Evolutionary conservation across 2,113 vertebrate genomes (phyloP).

Genomic region (Pseudorasbora parva): DNA sequence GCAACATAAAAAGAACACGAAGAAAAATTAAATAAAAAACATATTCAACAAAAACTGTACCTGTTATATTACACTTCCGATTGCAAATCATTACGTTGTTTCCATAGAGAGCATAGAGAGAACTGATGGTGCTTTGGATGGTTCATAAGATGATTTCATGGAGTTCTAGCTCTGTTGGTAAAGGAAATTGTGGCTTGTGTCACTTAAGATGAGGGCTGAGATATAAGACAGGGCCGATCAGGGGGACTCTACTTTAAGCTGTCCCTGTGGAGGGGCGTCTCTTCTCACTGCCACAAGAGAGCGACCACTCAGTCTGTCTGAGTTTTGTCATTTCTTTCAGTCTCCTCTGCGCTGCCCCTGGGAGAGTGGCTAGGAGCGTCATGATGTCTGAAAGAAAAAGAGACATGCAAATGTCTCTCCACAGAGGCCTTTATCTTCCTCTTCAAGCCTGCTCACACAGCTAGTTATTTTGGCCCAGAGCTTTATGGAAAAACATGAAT

Average conservation of each 20-base stretch:
- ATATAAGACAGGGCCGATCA: constrained; percentile 31
- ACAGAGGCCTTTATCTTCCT: not conserved
- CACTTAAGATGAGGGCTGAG: constrained; percentile 20
- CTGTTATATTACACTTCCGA: not conserved
- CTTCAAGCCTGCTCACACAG: not conserved
- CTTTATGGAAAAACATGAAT: not conserved
- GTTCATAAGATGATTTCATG: not conserved
- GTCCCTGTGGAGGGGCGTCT: constrained; percentile 2
- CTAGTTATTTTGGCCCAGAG: not conserved
- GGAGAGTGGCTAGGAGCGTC: not conserved
- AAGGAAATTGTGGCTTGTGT: constrained; percentile 23
- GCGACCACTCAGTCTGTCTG: constrained; percentile 13
- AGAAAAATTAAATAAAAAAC: no score
- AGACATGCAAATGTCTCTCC: not conserved
- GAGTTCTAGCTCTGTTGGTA: not conserved
- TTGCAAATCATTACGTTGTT: not conserved
- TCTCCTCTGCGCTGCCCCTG: not conserved
- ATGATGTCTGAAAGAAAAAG: not conserved
- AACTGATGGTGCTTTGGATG: constrained; percentile 20
- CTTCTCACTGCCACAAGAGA: constrained; percentile 9
- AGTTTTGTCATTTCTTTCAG: constrained; percentile 32
- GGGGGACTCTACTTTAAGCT: constrained; percentile 7
- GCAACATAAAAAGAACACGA: no score
- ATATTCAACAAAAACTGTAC: no score
- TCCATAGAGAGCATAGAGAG: not conserved